These are phyloP conservation scores for Yasuhikotakia modesta DNA, from an alignment of 2,797 vertebrate genomes.

Conservation along the genomic window DNA sequence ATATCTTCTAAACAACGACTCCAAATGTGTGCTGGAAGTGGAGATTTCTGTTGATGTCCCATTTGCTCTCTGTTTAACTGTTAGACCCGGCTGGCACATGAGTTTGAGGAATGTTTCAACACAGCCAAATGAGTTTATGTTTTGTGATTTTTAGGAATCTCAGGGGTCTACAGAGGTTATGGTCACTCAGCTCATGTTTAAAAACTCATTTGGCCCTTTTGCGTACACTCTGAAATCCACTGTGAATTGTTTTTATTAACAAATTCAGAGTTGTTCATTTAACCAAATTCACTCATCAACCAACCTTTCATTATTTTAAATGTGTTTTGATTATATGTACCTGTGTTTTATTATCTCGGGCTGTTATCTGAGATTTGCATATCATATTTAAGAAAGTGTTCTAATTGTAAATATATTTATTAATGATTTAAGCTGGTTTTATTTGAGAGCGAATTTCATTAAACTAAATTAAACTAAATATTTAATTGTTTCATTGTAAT, in stretches of 20 bases:
- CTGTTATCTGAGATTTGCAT: neutral
- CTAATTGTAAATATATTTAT: no score
- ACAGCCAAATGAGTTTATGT: conserved; percentile 38
- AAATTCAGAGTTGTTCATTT: conserved; percentile 4
- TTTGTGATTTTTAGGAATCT: conserved; percentile 27
- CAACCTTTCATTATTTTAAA: no score
- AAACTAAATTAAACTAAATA: no score
- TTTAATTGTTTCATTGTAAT: no score
- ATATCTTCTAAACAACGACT: neutral
- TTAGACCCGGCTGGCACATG: conserved; percentile 51
- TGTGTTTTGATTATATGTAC: no score
- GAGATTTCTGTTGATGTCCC: neutral
- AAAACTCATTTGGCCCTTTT: conserved; percentile 34
- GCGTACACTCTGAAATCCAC: conserved; percentile 17
- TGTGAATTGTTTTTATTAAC: conserved; percentile 34
- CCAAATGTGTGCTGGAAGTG: neutral
- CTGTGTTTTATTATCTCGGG: neutral
- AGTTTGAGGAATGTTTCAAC: conserved; percentile 30
- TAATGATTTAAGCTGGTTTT: no score
- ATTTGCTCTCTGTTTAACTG: conserved; percentile 45
- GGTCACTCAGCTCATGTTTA: conserved; percentile 39
- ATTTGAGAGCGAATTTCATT: no score
- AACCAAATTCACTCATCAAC: conserved; percentile 4
- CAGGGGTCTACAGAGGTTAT: conserved; percentile 28
- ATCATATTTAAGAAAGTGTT: no score